Evolutionary conservation across 2,113 vertebrate species (phyloP).

Genomic region (Todiramphus chloris): DNA sequence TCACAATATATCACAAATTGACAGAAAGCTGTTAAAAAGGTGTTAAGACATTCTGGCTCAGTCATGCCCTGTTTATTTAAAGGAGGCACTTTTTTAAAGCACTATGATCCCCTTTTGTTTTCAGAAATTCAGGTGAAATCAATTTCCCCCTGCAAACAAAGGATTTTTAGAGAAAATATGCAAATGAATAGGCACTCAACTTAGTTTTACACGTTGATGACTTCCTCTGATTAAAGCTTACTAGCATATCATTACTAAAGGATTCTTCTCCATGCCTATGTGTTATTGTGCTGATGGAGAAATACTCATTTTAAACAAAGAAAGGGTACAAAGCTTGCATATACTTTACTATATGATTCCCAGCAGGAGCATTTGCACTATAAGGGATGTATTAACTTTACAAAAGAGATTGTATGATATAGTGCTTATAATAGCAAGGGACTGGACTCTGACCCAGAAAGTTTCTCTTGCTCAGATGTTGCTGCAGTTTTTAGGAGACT

Average conservation of each 20-base stretch:
- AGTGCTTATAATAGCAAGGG: background rate
- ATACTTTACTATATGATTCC: background rate
- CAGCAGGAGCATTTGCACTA: background rate
- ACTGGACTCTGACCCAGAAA: background rate
- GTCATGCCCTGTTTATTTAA: background rate
- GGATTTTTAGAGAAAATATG: background rate
- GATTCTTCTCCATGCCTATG: background rate
- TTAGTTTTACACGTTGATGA: background rate
- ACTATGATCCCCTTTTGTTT: background rate
- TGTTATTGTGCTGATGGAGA: background rate
- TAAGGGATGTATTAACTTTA: background rate
- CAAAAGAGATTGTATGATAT: background rate
- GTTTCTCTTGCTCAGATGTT: background rate
- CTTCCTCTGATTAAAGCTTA: background rate
- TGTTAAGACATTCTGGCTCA: background rate
- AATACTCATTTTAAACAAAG: background rate
- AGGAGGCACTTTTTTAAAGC: background rate
- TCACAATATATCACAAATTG: background rate
- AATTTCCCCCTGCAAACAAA: background rate
- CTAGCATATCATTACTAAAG: background rate
- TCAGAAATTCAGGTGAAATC: background rate
- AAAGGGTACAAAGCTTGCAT: background rate
- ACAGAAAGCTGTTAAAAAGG: background rate
- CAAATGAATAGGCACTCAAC: background rate
- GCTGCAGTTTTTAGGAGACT: background rate